Evolutionary conservation across 1,140 invertebrate genomes (phyloP), one percentile per base, ranked within the genome.

Genomic region (Druon quercuslanigerum): DNA sequence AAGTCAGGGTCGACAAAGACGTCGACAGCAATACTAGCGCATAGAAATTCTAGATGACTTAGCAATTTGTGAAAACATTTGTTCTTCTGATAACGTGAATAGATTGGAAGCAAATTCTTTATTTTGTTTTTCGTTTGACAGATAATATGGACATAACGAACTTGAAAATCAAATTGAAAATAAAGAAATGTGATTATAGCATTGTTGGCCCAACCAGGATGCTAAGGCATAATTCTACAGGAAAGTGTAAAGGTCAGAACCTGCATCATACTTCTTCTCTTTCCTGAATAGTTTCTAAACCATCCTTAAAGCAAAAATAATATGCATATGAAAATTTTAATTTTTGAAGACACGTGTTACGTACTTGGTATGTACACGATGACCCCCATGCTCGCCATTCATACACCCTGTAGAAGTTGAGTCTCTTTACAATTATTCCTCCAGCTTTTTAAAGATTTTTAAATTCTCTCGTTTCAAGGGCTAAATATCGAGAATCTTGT

Each of bases 331-430:
- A 20, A 25, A 20, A 17, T 19, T 66, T 19, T 12, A 5, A 17
- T 20, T 51, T 50, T 19, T 50, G 17, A 13, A 20, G 13, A 40
- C 40, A 46, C 40, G 12, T 16, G 4, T 16, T 86, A 89, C 89
- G 16, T 90, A 90, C 89, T 87, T 84, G 88, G 86, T 81, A 85
- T 88, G 80, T 88, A 90, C 50, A 90, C 85, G 77, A 91, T 90
- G 74, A 90, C 88, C 81, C 90, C 88, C 87, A 90, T 90, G 76
- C 84, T 87, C 84, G 87, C 87, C 90, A 91, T 91, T 84, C 82
- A 83, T 83, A 72, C 75, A 72, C 75, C 66, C 52, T 50, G 51
- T 73, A 11, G 17, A 66, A 79, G 77, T 72, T 73, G 20, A 20
- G 71, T 50, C 13, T 75, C 11, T 11, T 19, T 51, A 70, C 54